Evolutionary conservation across 2,888 invertebrate species (phyloP), one percentile per base, ranked within the genome.

Genomic region (Melitaea athalia): DNA sequence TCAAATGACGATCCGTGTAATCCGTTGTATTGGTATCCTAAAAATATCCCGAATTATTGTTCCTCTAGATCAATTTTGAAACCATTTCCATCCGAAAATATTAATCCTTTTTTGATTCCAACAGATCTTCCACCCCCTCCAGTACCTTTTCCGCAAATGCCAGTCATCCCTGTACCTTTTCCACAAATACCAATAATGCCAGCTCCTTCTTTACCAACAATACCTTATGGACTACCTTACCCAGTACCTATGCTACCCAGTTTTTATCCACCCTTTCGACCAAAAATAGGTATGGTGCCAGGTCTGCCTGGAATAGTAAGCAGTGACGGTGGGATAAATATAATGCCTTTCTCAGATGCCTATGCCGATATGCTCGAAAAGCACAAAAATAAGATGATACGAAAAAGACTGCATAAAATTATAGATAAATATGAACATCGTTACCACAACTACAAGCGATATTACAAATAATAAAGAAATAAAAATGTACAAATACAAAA

Each of bases 331-430:
- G 91, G 89, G 0, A 85, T 92, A 10, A 92, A 91, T 59, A 82
- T 92, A 14, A 72, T 92, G 62, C 91, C 92, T 1, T 91, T 91
- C 73, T 86, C 91, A 0, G 91, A 91, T 60, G 87, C 74, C 0
- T 91, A 90, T 68, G 77, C 90, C 0, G 87, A 91, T 68, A 67
- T 90, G 59, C 67, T 90, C 7, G 87, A 89, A 62, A 85, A 80
- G 60, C 85, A 86, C 64, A 89, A 87, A 63, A 83, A 85, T 24
- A 87, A 83, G 72, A 79, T 82, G 75, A 77, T 89, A 24, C 81
- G 83, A 50, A 84, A 75, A 69, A 81, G 80, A 14, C 72, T 89
- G 5, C 74, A 78, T 38, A 83, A 79, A 59, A 64, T 88, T 7
- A 60, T 87, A 0, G 75, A 74, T 5, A 77, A 82, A 12, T 87